Evolutionary conservation across 1,140 invertebrate species (phyloP), one percentile per base, ranked within the genome.

Genomic region (Chironomus striatipennis): DNA sequence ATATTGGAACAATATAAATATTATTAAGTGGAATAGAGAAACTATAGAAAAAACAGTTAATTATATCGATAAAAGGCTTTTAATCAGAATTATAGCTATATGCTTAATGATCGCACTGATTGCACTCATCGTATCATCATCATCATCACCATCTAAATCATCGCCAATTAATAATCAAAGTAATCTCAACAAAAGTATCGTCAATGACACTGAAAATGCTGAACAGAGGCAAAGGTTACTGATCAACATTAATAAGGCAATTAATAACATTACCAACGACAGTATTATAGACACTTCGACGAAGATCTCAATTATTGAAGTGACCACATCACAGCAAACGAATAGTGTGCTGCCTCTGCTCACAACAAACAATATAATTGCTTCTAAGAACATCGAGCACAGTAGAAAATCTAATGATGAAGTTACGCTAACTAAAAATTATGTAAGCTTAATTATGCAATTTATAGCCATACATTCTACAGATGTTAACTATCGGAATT

Each of bases 281-380:
- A 57, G 47, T 57, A 57, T 57, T 57, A 57, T 57, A 57, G 47
- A 57, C 47, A 57, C 47, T 57, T 57, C 47, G n/a, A 57, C 47
- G n/a, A n/a, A 12, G n/a, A 57, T n/a, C n/a, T 15, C 47, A 57
- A 15, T 15, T 57, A 57, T n/a, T 57, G 47, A 57, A 57, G 9
- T 57, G 47, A 57, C 47, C 47, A 10, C 47, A n/a, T 15, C 47
- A 57, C n/a, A n/a, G n/a, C 47, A 57, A 57, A 15, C 47, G 15
- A 57, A n/a, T 57, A 57, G 12, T 15, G 47, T 57, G 47, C 47
- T 57, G n/a, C 47, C 47, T 57, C 47, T n/a, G n/a, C 12, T 18
- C 6, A 20, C 20, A 9, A 70, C 9, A 17, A 21, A 20, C 18
- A 9, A 20, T 57, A 10, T 57, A 57, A 57, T 57, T 70, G 17